Conservation (phyloP, 2,797 vertebrate genomes). For the Propithecus deckenii region DNA sequence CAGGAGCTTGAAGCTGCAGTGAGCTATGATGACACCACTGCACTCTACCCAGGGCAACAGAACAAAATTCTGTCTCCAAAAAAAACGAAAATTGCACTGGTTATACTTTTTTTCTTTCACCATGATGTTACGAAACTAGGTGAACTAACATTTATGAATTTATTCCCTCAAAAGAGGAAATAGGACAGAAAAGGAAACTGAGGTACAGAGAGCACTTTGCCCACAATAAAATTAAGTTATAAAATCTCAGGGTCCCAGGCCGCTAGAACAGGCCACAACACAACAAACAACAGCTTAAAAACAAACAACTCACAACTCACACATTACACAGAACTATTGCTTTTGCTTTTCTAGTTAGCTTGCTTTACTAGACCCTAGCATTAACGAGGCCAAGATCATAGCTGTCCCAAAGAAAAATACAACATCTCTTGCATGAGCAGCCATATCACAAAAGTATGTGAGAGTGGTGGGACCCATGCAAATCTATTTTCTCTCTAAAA, state of each 20-base stretch:
- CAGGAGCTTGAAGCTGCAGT: neutral
- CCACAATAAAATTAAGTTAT: neutral
- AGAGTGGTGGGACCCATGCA: neutral
- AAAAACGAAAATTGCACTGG: neutral
- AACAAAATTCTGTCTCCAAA: neutral
- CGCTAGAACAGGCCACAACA: neutral
- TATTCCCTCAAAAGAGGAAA: slow-evolving; percentile 24
- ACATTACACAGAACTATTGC: neutral
- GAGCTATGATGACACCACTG: neutral
- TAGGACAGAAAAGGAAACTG: neutral
- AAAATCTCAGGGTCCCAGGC: neutral
- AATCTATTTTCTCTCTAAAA: neutral
- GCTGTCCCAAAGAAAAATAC: neutral
- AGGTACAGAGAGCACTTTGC: neutral
- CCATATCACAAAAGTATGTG: neutral
- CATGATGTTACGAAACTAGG: neutral
- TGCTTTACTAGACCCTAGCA: neutral
- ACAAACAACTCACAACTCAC: neutral
- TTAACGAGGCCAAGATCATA: neutral
- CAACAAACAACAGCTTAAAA: neutral
- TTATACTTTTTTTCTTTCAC: neutral
- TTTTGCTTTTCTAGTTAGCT: neutral
- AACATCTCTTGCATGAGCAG: neutral
- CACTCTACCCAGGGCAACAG: neutral
- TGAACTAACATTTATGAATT: slow-evolving; percentile 32